These are phyloP conservation scores for Corythoichthys haematopterus DNA, from an alignment of 2,113 vertebrate species.

Conservation along the genomic window DNA sequence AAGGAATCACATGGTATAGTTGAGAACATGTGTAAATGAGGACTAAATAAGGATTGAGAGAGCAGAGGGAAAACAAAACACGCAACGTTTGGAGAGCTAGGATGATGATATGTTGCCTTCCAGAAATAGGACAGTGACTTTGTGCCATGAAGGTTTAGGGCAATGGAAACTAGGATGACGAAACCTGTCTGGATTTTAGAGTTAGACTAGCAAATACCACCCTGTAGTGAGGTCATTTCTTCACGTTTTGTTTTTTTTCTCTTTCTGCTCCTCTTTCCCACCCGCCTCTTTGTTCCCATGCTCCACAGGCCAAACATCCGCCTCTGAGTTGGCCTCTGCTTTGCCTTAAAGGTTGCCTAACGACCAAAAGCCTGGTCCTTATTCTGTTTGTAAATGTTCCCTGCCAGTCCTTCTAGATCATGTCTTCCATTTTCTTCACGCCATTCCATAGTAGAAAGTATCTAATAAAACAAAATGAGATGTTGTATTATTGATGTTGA, in stretches of 20 bases:
- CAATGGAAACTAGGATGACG: conserved; percentile 63
- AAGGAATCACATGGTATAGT: conserved; percentile 4
- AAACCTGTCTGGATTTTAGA: conserved; percentile 51
- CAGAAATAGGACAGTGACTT: conserved; percentile 42
- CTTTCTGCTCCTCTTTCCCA: neutral
- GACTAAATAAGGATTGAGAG: conserved; percentile 29
- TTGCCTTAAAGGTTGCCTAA: conserved; percentile 38
- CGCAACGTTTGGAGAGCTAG: conserved; percentile 33
- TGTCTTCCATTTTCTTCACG: neutral
- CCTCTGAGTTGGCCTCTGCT: conserved; percentile 47
- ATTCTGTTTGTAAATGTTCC: conserved; percentile 62
- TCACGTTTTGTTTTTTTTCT: conserved; percentile 8
- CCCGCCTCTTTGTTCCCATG: conserved; percentile 54
- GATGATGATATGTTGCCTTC: conserved; percentile 44
- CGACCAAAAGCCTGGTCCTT: conserved; percentile 29
- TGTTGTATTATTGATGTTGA: conserved; percentile 19
- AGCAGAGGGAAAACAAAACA: conserved; percentile 33
- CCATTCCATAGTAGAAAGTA: conserved; percentile 1
- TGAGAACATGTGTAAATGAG: conserved; percentile 28
- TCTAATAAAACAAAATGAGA: conserved; percentile 18
- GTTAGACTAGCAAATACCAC: conserved; percentile 28
- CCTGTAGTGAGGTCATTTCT: conserved; percentile 53
- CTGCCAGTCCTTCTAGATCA: conserved; percentile 17
- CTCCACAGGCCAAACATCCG: conserved; percentile 56
- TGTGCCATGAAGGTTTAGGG: conserved; percentile 32